A percentile compares a stretch with the other conserved stretches of the same genome.
phyloP scores from a whole-genome alignment of 2,797 vertebrate genomes.

The Microcaecilia unicolor region DNA sequence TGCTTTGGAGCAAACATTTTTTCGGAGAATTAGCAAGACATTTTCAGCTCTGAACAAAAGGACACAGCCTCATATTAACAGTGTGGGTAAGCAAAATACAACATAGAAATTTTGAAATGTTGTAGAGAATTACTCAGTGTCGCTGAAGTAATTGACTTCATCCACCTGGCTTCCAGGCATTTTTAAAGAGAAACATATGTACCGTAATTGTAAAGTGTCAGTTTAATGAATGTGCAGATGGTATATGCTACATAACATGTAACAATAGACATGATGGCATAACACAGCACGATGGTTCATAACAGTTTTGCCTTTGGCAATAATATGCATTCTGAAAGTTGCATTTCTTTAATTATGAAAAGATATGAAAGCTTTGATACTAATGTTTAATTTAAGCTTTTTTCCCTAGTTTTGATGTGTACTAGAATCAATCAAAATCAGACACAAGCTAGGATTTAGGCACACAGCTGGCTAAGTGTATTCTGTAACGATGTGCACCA shows the following conservation, averaged over 20 bases:
- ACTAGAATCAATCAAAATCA: no score
- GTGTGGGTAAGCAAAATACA: conserved; percentile 24
- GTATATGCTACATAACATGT: conserved; percentile 28
- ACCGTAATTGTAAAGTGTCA: conserved; percentile 30
- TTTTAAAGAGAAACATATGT: conserved; percentile 35
- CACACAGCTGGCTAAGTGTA: no score
- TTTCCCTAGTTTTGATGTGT: no score
- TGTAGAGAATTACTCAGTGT: conserved; percentile 27
- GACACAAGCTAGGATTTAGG: no score
- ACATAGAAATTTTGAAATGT: conserved; percentile 25
- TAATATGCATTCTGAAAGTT: no score
- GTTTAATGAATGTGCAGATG: conserved; percentile 30
- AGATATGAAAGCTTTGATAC: no score
- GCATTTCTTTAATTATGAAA: no score
- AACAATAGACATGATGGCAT: conserved; percentile 25
- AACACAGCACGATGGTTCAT: conserved; percentile 25
- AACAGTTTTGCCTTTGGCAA: conserved; percentile 35
- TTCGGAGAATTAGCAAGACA: conserved; percentile 7
- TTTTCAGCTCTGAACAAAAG: conserved; percentile 31
- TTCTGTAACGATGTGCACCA: no score
- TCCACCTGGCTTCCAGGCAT: conserved; percentile 33
- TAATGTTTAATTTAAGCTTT: no score
- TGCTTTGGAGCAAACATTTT: conserved; percentile 10
- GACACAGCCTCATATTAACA: conserved; percentile 21
- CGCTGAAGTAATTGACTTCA: conserved; percentile 33